These are phyloP conservation scores for Anoura caudifer DNA, from an alignment of 2,113 vertebrate genomes.

Conservation along the genomic window DNA sequence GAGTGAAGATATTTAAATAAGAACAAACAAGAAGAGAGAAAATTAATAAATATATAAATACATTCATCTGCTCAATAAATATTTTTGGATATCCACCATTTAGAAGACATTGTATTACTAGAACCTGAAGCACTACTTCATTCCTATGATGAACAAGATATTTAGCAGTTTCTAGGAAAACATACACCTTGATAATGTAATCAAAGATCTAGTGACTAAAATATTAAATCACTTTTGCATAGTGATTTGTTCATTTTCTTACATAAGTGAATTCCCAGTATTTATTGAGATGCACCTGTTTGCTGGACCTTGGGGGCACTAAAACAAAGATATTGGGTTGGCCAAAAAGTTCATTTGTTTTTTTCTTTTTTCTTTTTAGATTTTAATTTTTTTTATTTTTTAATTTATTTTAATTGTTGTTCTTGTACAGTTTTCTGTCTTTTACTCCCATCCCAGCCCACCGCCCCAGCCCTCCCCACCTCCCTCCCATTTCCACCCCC, in stretches of 20 bases:
- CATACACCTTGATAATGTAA: neutral
- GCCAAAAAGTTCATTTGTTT: too few species aligned
- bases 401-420: too few species aligned
- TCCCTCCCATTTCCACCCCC: too few species aligned
- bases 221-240: neutral
- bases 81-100: neutral
- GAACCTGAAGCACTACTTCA: neutral
- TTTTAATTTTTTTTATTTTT: too few species aligned
- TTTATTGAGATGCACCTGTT: neutral
- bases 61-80: neutral
- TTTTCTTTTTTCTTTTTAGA: too few species aligned
- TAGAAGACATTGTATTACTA: neutral
- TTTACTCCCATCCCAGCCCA: too few species aligned
- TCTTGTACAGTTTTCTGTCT: too few species aligned
- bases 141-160: neutral
- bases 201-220: neutral
- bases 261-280: neutral
- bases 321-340: neutral
- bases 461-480: too few species aligned
- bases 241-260: neutral
- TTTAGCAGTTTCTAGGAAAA: neutral
- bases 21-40: neutral
- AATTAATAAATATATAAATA: neutral
- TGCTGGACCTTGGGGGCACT: neutral
- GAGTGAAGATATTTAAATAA: neutral